Conservation (phyloP, 2,888 invertebrate genomes). For the Horisme vitalbata region DNA sequence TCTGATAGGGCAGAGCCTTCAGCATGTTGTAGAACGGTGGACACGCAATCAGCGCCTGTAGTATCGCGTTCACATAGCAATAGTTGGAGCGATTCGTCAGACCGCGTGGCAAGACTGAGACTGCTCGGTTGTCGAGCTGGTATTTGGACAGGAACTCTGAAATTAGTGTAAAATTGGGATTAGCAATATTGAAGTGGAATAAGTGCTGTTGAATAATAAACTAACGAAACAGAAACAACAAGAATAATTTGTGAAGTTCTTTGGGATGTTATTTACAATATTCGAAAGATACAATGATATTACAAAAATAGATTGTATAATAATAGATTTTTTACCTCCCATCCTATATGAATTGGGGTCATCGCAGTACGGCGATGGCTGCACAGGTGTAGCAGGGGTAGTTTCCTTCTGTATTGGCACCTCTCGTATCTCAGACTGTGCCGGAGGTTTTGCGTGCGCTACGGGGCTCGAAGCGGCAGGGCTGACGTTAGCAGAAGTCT, state of each 20-base stretch:
- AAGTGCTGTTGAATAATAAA: too few species aligned
- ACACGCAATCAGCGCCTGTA: slow-evolving; percentile 96
- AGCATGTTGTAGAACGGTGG: slow-evolving; percentile 97
- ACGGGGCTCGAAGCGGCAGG: slow-evolving; percentile 39
- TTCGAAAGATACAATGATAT: not conserved
- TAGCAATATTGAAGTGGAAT: not conserved
- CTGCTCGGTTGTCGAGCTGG: slow-evolving; percentile 89
- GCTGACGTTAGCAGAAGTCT: slow-evolving; percentile 63
- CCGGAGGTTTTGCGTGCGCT: slow-evolving; percentile 39
- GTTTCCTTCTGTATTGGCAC: slow-evolving; percentile 51
- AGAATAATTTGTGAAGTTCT: too few species aligned
- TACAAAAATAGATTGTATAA: not conserved
- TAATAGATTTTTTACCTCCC: slow-evolving; percentile 86
- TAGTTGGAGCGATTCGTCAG: slow-evolving; percentile 97
- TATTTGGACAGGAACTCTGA: slow-evolving; percentile 89
- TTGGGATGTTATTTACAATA: too few species aligned
- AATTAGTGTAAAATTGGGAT: slow-evolving; percentile 43
- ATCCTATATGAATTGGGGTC: slow-evolving; percentile 87
- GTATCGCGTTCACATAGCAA: slow-evolving; percentile 97
- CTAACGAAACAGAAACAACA: too few species aligned
- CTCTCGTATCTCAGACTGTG: slow-evolving; percentile 36
- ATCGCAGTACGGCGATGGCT: slow-evolving; percentile 79
- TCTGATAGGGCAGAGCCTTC: slow-evolving; percentile 88
- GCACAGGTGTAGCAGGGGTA: slow-evolving; percentile 63
- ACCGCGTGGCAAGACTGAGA: slow-evolving; percentile 93